Evolutionary conservation across 2,888 invertebrate species (phyloP), one percentile per base, ranked within the genome.

Genomic region (Steinernema carpocapsae): DNA sequence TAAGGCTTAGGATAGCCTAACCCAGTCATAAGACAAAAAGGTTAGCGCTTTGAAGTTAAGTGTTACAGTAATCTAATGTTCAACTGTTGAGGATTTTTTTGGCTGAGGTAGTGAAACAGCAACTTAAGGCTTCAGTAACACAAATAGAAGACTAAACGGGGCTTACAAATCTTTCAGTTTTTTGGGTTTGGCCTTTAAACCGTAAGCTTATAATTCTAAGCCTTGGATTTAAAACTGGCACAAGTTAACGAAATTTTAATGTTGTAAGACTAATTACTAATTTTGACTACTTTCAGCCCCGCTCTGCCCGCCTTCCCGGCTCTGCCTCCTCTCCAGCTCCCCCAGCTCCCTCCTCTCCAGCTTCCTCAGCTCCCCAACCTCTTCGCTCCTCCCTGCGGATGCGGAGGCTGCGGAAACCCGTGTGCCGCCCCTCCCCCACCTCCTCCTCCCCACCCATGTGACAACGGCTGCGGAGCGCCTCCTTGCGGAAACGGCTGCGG

Each of bases 381-480:
- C 26, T 19, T 19, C 24, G 56, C 56, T 26, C 56, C 56, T 24
- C 24, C 56, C 22, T 56, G 56, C 56, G 56, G 56, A 56, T 56
- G 56, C 26, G 56, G 56, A 24, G 56, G 56, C 3, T 56, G 56
- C 56, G 56, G 56, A 26, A 56, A 56, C 56, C 56, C 56, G 6
- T 56, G 56, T 56, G 56, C 56, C 24, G 26, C 22, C 7, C 26
- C 22, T 10, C 56, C 56, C 56, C 56, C 56, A 24, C 56, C 56
- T 24, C 56, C 56, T 6, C 56, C 56, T 6, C 24, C 22, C 3
- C n/a, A n/a, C n/a, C n/a, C n/a, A n/a, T n/a, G n/a, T n/a, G n/a
- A n/a, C n/a, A n/a, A n/a, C n/a, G n/a, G n/a, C n/a, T 56, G 22
- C 56, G n/a, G 22, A 19, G 24, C 26, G 10, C 22, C 22, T 26